Percentiles rank a stretch among this genome's conserved stretches.
Conservation (phyloP, 2,888 invertebrate genomes). For the Drosophila melanosoma region DNA sequence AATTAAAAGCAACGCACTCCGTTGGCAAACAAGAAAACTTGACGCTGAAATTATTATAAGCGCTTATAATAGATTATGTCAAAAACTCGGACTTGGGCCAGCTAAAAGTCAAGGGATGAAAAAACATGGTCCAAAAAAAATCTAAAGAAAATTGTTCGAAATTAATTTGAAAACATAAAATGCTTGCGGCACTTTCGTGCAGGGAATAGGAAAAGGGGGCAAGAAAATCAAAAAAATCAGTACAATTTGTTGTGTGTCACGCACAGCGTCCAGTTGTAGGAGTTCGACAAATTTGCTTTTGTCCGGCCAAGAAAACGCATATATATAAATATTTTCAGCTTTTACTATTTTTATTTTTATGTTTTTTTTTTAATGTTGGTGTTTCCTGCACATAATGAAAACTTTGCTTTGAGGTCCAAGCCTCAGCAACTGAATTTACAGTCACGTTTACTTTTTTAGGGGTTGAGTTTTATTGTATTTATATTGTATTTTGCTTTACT, state of each 20-base stretch:
- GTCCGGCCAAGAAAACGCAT: not conserved
- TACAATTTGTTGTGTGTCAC: constrained; percentile 64
- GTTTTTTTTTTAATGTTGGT: constrained; percentile 23
- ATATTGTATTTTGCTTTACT: constrained; percentile 3
- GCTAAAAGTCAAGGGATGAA: constrained; percentile 30
- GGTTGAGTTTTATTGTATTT: not conserved
- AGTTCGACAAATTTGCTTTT: constrained; percentile 34
- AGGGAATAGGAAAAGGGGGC: not conserved
- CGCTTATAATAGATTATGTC: constrained; percentile 68
- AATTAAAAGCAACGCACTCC: constrained; percentile 52
- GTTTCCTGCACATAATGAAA: constrained; percentile 45
- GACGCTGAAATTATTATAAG: constrained; percentile 55
- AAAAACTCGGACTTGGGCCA: constrained; percentile 48
- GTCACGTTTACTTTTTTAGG: constrained; percentile 8
- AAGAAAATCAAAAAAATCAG: constrained; percentile 1
- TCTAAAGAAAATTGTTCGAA: constrained; percentile 45
- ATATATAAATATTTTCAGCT: constrained; percentile 11
- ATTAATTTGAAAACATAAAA: constrained; percentile 68
- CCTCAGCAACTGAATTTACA: not conserved
- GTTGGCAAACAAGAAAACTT: constrained; percentile 18
- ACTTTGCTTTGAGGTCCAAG: constrained; percentile 33
- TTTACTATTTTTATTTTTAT: constrained; percentile 4
- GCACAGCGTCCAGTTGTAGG: constrained; percentile 45
- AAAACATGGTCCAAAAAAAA: constrained; percentile 3
- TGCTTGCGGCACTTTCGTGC: constrained; percentile 18